Evolutionary conservation across 2,113 vertebrate species (phyloP).

Genomic region (Hemibagrus wyckioides): DNA sequence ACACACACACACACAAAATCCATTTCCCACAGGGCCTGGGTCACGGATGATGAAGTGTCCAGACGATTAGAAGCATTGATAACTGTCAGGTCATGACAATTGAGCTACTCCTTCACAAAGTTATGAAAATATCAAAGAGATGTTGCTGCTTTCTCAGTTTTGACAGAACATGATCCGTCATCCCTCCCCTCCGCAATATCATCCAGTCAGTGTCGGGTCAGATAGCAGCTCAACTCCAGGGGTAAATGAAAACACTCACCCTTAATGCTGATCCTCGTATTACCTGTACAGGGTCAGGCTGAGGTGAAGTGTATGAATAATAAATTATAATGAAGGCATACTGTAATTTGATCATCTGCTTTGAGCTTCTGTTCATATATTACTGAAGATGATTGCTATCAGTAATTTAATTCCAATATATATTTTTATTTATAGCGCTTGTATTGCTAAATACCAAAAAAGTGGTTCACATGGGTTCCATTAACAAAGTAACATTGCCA

Average conservation of each 20-base stretch:
- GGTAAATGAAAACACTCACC: slow-evolving; percentile 19
- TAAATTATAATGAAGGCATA: not conserved
- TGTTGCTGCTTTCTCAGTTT: slow-evolving; percentile 28
- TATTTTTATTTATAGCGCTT: not conserved
- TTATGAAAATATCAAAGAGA: slow-evolving; percentile 56
- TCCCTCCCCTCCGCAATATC: not conserved
- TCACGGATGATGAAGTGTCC: slow-evolving; percentile 45
- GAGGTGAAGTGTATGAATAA: not conserved
- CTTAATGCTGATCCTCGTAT: not conserved
- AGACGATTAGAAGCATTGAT: slow-evolving; percentile 58
- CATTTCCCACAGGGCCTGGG: slow-evolving; percentile 29
- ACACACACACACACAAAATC: not conserved
- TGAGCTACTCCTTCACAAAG: slow-evolving; percentile 47
- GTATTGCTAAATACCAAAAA: not conserved
- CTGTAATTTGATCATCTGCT: not conserved
- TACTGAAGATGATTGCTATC: not conserved
- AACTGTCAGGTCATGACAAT: slow-evolving; percentile 51
- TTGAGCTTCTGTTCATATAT: not conserved
- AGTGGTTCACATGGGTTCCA: not conserved
- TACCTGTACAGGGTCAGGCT: not conserved
- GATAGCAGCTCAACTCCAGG: slow-evolving; percentile 10
- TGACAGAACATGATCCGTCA: slow-evolving; percentile 53
- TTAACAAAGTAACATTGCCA: not conserved
- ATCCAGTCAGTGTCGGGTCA: slow-evolving; percentile 18
- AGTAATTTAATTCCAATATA: not conserved